These are phyloP conservation scores for Nasonovia ribisnigri DNA, from an alignment of 2,888 invertebrate species.

Conservation along the genomic window DNA sequence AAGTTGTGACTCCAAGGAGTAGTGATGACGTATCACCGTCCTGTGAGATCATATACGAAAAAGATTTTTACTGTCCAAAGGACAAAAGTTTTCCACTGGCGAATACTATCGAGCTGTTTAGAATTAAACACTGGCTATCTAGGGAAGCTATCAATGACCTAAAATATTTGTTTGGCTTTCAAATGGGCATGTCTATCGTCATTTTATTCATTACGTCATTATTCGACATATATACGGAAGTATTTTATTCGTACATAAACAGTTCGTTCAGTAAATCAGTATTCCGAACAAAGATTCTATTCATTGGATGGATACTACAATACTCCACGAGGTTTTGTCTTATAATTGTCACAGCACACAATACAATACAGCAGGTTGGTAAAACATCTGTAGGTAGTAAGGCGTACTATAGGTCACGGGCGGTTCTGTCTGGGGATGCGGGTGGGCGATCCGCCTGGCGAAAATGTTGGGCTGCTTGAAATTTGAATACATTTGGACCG, in stretches of 20 bases:
- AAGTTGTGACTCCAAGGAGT: background rate
- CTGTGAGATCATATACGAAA: background rate
- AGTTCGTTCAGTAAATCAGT: background rate
- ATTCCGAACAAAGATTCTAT: slow-evolving; percentile 33
- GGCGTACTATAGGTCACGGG: no score
- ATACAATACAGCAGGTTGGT: slow-evolving; percentile 51
- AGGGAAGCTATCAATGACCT: slow-evolving; percentile 20
- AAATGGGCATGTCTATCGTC: background rate
- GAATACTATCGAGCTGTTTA: slow-evolving; percentile 4
- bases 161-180: slow-evolving; percentile 16
- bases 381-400: background rate
- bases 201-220: slow-evolving; percentile 36
- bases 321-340: slow-evolving; percentile 54
- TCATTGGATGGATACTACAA: slow-evolving; percentile 58
- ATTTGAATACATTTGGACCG: no score
- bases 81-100: background rate
- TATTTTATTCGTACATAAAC: slow-evolving; percentile 17
- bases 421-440: no score
- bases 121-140: slow-evolving; percentile 36
- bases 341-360: slow-evolving; percentile 37
- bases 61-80: slow-evolving; percentile 23
- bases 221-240: slow-evolving; percentile 57
- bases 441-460: no score
- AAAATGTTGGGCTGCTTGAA: no score
- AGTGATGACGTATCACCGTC: background rate